Evolutionary conservation across 2,113 vertebrate genomes (phyloP), one percentile per base, ranked within the genome.

Genomic region (Pimephales promelas): DNA sequence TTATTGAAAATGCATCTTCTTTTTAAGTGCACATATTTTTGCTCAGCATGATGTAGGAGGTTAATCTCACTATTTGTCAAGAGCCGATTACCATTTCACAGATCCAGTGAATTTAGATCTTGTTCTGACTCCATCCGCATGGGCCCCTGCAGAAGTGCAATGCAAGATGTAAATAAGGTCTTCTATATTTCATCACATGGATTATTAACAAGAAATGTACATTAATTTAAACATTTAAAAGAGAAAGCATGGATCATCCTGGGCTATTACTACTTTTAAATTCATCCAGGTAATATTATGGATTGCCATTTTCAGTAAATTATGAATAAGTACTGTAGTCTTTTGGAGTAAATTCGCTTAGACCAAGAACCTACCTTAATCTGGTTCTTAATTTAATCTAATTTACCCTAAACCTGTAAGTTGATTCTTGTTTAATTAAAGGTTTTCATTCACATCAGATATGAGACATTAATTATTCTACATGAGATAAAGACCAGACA

Each of bases 1-100:
- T 76, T 81, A 76, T 81, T 81, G 81, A 81, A 52, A 81, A 52
- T 11, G n/a, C 59, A 71, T 68, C 70, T 36, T 79, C 66, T 71
- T 85, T 85, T 74, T 59, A 66, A 59, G 40, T n/a, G 54, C 74
- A 76, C 18, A 40, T 40, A 80, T 81, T 81, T 31, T 1, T 8
- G 70, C 66, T 47, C 28, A 43, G 49, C 47, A n/a, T 56, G 22
- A 57, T 70, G 28, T 22, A 49, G 28, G 22, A 28, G 47, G 31
- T 40, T 81, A 81, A 81, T 71, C 47, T 70, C 34, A 70, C 22
- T 54, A 49, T 83, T 62, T 64, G 47, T 75, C 40, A 62, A 59
- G 4, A 49, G 56, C 20, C 49, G 54, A 83, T 83, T 47, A 83
- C 10, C 13, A 26, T 36, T 40, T 10, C 28, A 24, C 28, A 72